phyloP scores from a whole-genome alignment of 2,113 vertebrate genomes.

The Piprites chloris region DNA sequence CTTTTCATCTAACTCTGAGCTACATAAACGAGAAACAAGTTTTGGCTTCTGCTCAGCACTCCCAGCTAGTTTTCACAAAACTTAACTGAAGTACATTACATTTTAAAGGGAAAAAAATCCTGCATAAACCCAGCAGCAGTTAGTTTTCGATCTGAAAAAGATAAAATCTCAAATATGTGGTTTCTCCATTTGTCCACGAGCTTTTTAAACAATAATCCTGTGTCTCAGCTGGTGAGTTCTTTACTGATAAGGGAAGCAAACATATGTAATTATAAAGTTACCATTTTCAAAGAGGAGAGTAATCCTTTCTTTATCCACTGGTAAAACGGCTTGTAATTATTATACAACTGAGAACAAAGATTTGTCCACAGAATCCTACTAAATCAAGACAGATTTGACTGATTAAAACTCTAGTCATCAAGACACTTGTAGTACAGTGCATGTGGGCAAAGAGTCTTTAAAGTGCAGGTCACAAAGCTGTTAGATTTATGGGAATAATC shows the following conservation, averaged over 20 bases:
- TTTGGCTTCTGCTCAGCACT: not conserved
- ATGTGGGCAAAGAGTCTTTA: conserved; percentile 22
- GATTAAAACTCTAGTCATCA: conserved; percentile 75
- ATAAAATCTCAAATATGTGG: not conserved
- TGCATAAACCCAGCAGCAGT: not conserved
- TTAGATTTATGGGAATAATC: conserved; percentile 35
- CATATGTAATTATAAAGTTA: conserved; percentile 72
- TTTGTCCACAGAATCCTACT: conserved; percentile 75
- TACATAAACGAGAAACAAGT: not conserved
- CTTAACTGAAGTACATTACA: not conserved
- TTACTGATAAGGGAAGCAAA: conserved; percentile 69
- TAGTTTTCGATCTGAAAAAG: conserved; percentile 14
- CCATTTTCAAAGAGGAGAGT: conserved; percentile 74
- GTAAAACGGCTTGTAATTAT: conserved; percentile 77
- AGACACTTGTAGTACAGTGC: conserved; percentile 35
- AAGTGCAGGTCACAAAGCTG: conserved; percentile 22
- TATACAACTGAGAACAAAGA: conserved; percentile 71
- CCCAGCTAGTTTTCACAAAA: not conserved
- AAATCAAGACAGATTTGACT: conserved; percentile 81
- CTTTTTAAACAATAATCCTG: conserved; percentile 57
- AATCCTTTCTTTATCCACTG: conserved; percentile 83
- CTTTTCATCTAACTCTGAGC: not conserved
- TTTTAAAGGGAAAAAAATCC: not conserved
- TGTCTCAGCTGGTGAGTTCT: conserved; percentile 57
- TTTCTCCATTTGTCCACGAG: conserved; percentile 23